Base-by-base conservation (phyloP, 2,888 invertebrate genomes). In the Drosophila borborema region DNA sequence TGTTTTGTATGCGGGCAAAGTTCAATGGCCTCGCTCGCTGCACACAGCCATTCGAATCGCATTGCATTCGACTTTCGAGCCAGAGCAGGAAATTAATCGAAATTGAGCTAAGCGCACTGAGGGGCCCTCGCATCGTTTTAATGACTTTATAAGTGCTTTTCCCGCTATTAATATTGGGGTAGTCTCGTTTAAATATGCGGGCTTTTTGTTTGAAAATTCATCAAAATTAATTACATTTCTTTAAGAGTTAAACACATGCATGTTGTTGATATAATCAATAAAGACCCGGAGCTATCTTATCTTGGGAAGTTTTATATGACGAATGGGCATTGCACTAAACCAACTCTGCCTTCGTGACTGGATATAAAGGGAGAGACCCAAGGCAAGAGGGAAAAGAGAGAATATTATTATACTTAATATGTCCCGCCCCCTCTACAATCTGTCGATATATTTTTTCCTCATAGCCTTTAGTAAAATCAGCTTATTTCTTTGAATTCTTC, bases 11-110 rank as follows among this genome's bases (percentile, higher is more conserved):
- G 67, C 66, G 80, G 67, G 53, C 55, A 28, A 2, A 72, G 84
- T 89, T 84, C 84, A 84, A 83, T 68, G 84, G 38, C 89, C 23
- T 4, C 23, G 40, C 70, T 34, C 83, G 40, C 70, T 34, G 36
- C 48, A 48, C 60, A 63, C 74, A 74, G 18, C 69, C 48, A 46
- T 58, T 61, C 36, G 34, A 28, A 43, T n/a, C 23, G 49, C 18
- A 55, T 10, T 68, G 61, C 55, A 49, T 20, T 58, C 48, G 59
- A 68, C 77, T 62, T 64, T 46, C 38, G 34, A 43, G 34, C 45
- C 61, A 62, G 55, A 46, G 48, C 41, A 51, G 51, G 46, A 65
- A 74, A 80, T 77, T 75, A 58, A 75, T 78, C 40, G 67, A 73
- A 67, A 73, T 78, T 67, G 55, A 75, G 60, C 31, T 41, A 55